These are phyloP conservation scores for Hartigia nigra DNA, from an alignment of 2,888 invertebrate species.

Conservation along the genomic window DNA sequence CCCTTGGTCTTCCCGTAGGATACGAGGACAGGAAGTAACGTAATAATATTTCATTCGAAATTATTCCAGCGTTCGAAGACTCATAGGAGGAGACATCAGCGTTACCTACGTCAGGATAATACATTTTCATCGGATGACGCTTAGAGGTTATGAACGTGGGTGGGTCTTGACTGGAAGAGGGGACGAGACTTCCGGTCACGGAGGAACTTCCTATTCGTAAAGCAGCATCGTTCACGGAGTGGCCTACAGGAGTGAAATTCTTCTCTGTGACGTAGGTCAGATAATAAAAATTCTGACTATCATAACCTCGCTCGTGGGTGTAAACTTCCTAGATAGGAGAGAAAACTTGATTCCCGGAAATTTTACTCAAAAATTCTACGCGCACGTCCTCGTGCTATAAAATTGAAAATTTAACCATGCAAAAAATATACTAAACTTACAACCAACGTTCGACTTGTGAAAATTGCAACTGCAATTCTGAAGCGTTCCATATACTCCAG, in stretches of 20 bases:
- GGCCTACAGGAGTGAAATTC: not conserved
- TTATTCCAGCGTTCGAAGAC: not conserved
- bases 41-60: not conserved
- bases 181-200: constrained; percentile 8
- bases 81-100: accelerated
- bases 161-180: not conserved
- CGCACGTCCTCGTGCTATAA: not conserved
- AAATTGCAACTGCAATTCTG: not conserved
- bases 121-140: not conserved
- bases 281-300: not conserved
- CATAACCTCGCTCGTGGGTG: not conserved
- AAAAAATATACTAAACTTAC: not conserved
- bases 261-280: not conserved
- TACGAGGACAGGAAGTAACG: not conserved
- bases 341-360: too few relatives aligned
- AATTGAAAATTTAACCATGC: not conserved
- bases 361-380: not conserved
- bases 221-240: not conserved
- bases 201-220: constrained; percentile 4
- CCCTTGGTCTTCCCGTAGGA: not conserved
- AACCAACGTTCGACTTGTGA: not conserved
- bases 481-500: not conserved
- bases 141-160: not conserved
- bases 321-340: not conserved
- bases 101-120: not conserved